Evolutionary conservation across 2,113 vertebrate species (phyloP).

Genomic region (Lepus europaeus): DNA sequence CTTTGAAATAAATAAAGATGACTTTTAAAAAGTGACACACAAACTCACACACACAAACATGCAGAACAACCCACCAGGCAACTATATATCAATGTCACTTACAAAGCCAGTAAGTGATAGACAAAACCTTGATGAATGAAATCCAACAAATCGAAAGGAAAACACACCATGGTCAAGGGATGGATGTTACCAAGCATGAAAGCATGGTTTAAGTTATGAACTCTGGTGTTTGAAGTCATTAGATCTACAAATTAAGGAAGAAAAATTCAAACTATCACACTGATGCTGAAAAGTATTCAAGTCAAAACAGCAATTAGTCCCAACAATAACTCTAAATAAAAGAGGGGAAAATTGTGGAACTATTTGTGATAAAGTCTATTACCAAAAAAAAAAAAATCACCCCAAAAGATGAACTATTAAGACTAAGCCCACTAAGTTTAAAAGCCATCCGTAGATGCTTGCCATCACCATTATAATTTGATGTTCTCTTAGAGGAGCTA

Average conservation of each 20-base stretch:
- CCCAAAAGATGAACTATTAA: not conserved
- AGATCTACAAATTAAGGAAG: not conserved
- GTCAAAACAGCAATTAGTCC: not conserved
- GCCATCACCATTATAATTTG: not conserved
- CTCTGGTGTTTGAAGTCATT: not conserved
- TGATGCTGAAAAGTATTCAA: not conserved
- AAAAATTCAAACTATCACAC: not conserved
- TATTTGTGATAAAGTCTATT: not conserved
- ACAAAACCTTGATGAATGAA: not conserved
- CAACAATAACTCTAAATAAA: constrained; percentile 39
- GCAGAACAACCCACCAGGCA: not conserved
- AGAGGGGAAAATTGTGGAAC: not conserved
- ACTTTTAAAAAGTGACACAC: too few species aligned
- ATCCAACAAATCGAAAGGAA: not conserved
- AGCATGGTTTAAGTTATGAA: not conserved
- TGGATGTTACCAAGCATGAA: not conserved
- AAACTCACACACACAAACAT: too few species aligned
- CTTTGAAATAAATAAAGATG: too few species aligned
- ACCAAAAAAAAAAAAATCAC: not conserved
- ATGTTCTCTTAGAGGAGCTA: not conserved
- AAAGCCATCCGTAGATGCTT: not conserved
- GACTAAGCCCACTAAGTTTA: not conserved
- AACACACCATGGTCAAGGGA: not conserved
- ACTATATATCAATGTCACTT: not conserved
- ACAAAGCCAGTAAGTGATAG: not conserved